Evolutionary conservation across 2,888 invertebrate species (phyloP), one percentile per base, ranked within the genome.

Genomic region (Fragum fragum): DNA sequence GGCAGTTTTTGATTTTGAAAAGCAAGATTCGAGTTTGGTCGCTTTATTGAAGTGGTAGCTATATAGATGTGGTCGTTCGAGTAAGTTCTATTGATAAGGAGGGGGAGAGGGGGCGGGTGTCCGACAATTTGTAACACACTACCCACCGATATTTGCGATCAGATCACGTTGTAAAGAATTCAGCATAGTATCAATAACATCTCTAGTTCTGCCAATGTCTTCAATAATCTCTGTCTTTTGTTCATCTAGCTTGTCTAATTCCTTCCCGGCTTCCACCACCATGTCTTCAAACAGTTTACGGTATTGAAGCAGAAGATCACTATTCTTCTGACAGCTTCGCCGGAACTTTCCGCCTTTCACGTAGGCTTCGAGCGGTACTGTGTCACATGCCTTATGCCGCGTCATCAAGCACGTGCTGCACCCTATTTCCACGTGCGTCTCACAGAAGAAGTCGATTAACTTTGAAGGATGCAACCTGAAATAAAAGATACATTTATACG

Each of bases 261-360:
- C 78, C 21, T 78, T 75, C 9, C 76, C 76, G 1, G 73, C 70
- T 23, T 78, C 78, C 0, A 78, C 78, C 5, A 84, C 59, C 36
- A 78, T 61, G 23, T 80, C 80, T 66, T 84, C 83, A 55, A 80
- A 84, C 36, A 84, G 66, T 47, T 81, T 84, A 61, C 66, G 71
- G 29, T 80, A 84, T 26, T 84, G 83, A n/a, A 74, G 76, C 9
- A 84, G 39, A 29, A 84, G 72, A 21, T 84, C 83, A 29, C 74
- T 84, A 52, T 78, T 73, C 42, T 84, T 84, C 11, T 78, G 69
- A 39, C 83, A 84, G 32, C 68, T 75, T 63, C 83, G 28, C 73
- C 78, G 77, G 63, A 84, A 84, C 53, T 84, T 84, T 39, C 83
- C 80, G 68, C 78, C 76, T 26, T 80, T 84, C 14, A 84, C 78